Percentiles rank a stretch among this genome's conserved stretches.
Evolutionary conservation across 2,797 vertebrate genomes (phyloP).

Genomic region (Erethizon dorsatum): DNA sequence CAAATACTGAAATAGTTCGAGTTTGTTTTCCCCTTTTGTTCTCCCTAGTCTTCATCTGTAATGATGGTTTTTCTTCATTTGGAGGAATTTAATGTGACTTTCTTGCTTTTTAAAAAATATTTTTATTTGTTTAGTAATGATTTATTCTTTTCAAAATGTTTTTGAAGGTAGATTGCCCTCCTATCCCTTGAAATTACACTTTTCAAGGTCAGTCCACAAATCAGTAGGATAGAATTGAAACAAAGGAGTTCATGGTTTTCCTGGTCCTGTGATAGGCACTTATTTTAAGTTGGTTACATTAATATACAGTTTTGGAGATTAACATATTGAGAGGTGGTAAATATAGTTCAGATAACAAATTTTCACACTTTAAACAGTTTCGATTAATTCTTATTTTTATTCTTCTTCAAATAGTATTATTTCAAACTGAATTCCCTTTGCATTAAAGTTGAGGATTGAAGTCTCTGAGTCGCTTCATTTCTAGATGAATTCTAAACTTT

Average conservation of each 20-base stretch:
- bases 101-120: background rate
- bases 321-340: background rate
- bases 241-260: background rate
- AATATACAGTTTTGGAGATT: background rate
- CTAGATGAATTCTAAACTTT: constrained; percentile 8
- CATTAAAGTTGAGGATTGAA: constrained; percentile 10
- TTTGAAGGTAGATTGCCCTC: constrained; percentile 22
- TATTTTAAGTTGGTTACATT: constrained; percentile 31
- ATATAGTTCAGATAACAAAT: background rate
- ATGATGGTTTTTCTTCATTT: background rate
- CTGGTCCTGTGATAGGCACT: background rate
- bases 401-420: background rate
- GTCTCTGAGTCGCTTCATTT: background rate
- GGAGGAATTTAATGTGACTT: constrained; percentile 41
- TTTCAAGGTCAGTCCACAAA: constrained; percentile 30
- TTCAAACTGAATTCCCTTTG: background rate
- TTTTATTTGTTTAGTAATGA: constrained; percentile 36
- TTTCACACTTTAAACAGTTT: constrained; percentile 21
- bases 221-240: background rate
- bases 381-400: constrained; percentile 35
- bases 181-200: background rate
- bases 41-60: background rate
- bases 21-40: background rate
- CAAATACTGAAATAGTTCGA: constrained; percentile 25
- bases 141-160: constrained; percentile 65